Conservation (phyloP, 2,888 invertebrate species). For the Macrosiphum euphorbiae region DNA sequence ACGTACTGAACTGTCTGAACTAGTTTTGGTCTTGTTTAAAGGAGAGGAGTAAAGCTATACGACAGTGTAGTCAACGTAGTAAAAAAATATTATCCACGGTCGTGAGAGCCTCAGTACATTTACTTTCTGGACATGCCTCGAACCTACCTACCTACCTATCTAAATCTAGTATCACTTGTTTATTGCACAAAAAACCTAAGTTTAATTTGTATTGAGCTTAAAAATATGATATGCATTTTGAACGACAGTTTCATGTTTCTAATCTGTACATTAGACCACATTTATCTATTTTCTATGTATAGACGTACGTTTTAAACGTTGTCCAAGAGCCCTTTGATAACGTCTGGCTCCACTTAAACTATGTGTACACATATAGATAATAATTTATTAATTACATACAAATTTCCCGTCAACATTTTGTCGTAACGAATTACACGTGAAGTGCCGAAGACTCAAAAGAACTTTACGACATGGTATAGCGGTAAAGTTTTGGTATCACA, state of each 20-base stretch:
- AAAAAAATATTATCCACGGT: too few relatives aligned
- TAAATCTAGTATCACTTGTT: too few relatives aligned
- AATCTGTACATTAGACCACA: neutral
- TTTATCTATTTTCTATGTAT: too few relatives aligned
- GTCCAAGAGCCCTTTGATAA: neutral
- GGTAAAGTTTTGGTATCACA: neutral
- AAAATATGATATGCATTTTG: neutral
- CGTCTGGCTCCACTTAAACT: neutral
- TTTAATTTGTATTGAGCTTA: neutral
- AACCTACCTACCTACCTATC: too few relatives aligned
- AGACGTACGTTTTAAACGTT: neutral
- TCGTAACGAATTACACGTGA: neutral
- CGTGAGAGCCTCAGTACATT: too few relatives aligned
- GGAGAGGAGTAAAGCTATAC: too few relatives aligned
- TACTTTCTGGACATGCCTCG: too few relatives aligned
- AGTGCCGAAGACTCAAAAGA: neutral
- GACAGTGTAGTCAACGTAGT: too few relatives aligned
- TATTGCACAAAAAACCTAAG: too few relatives aligned
- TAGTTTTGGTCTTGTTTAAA: too few relatives aligned
- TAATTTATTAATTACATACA: neutral
- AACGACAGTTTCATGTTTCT: too few relatives aligned
- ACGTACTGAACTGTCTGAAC: too few relatives aligned
- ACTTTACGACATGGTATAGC: neutral
- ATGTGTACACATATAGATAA: neutral
- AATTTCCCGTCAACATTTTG: neutral